Evolutionary conservation across 53 echinoderm and acorn worm species (phyloP), one percentile per base, ranked within the genome.

Genomic region (Hippasteria phrygiana): DNA sequence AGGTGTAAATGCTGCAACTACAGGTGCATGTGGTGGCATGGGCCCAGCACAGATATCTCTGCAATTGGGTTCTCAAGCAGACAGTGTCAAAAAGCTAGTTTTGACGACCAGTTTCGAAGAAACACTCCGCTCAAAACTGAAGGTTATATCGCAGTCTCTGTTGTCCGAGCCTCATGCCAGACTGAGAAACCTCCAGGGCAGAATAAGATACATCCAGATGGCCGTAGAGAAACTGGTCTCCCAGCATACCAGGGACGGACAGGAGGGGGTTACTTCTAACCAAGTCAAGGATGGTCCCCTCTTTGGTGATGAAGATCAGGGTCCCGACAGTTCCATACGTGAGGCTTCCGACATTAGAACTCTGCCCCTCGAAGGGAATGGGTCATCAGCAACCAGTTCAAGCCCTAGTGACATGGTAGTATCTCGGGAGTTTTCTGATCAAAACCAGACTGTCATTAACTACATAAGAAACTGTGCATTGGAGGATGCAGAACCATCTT

Each of bases 101-200:
- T 28, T 7, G 26, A 46, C n/a, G n/a, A 26, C 43, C 33, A 10
- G 18, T 16, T 33, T 33, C 1, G 45, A 46, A 45, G 46, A 33
- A 5, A 27, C 39, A 12, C 63, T 92, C 20, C 2, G 56, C 16
- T 22, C 24, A 43, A 88, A 73, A 88, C 81, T 92, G 17, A 17
- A 29, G 9, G 46, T 26, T 18, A 92, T 88, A 20, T 92, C 88
- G 13, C 26, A 84, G 34, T 29, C 34, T 5, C 45, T 92, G 43
- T 36, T 92, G 31, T 88, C 88, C 0, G 92, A 88, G 34, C 42
- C 56, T 24, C 88, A 92, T 74, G 83, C 88, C 8, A 55, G 50
- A 29, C 43, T 62, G 53, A 31, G 48, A 20, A 17, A 43, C 42
- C 73, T 80, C 26, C 71, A 62, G 42, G 62, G 65, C 33, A 74